These are phyloP conservation scores for Hoplodrina blanda DNA, from an alignment of 2,888 invertebrate species.

Conservation along the genomic window DNA sequence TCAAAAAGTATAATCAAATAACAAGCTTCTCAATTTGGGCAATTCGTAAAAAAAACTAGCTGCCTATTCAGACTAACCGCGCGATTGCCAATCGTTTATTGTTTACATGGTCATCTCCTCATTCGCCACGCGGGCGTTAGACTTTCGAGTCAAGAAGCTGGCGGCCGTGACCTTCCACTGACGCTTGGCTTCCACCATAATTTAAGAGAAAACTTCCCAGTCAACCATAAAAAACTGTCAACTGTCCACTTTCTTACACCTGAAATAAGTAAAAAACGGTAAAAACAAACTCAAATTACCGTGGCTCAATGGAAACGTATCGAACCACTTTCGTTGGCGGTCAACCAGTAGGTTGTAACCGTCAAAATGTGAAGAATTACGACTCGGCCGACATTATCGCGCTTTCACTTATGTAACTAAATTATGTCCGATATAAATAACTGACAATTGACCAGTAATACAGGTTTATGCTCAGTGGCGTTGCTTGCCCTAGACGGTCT, in stretches of 20 bases:
- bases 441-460: conserved; percentile 24
- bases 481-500: no score
- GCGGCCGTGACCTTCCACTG: no score
- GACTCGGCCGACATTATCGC: conserved; percentile 37
- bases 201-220: neutral
- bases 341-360: conserved; percentile 69
- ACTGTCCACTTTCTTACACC: neutral
- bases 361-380: conserved; percentile 60
- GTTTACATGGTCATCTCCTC: no score
- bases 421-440: conserved; percentile 48
- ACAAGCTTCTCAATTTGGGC: no score
- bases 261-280: neutral
- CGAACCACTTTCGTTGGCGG: conserved; percentile 74
- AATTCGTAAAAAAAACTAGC: no score
- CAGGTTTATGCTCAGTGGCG: neutral
- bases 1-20: no score
- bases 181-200: no score
- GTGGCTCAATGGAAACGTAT: conserved; percentile 41
- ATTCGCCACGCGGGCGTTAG: no score
- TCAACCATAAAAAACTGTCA: neutral
- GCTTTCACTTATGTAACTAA: conserved; percentile 67
- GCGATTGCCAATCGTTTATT: no score
- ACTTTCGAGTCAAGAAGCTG: no score
- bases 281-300: conserved; percentile 10
- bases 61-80: no score